These are phyloP conservation scores for Ashinkailepas kermadecensis DNA, from an alignment of 2,888 invertebrate genomes.

Conservation along the genomic window DNA sequence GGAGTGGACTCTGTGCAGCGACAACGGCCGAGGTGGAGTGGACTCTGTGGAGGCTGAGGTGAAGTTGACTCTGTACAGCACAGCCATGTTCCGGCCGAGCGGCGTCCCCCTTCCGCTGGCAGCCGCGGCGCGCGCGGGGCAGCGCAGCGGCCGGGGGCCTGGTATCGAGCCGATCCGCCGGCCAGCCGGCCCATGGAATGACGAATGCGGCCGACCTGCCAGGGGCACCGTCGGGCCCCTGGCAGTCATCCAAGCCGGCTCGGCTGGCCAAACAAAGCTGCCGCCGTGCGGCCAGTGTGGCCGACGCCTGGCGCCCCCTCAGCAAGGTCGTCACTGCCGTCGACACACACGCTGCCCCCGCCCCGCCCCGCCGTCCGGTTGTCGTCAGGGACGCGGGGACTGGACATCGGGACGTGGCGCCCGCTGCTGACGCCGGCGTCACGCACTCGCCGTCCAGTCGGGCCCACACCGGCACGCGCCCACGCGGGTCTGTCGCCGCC, in stretches of 20 bases:
- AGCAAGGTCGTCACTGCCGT: not conserved
- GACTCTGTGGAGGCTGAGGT: too few relatives aligned
- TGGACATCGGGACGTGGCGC: too few relatives aligned
- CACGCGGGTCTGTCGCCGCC: too few relatives aligned
- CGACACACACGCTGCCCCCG: not conserved
- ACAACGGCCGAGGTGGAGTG: too few relatives aligned
- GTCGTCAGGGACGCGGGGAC: too few relatives aligned
- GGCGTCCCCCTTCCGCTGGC: too few relatives aligned
- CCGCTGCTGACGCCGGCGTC: too few relatives aligned
- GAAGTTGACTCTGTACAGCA: too few relatives aligned
- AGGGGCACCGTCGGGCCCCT: not conserved
- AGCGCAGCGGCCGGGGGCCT: not conserved
- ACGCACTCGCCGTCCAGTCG: too few relatives aligned
- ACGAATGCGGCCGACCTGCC: constrained; percentile 6
- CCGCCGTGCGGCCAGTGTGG: not conserved
- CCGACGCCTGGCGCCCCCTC: not conserved
- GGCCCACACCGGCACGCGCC: too few relatives aligned
- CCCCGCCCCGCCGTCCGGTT: not conserved
- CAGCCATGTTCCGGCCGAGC: too few relatives aligned
- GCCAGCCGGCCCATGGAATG: constrained; percentile 4
- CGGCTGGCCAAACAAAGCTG: not conserved
- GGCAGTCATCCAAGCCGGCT: not conserved
- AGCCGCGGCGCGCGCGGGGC: not conserved
- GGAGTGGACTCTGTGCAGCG: too few relatives aligned
- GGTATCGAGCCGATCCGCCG: not conserved